Percentiles rank a stretch among this genome's conserved stretches.
Conservation (phyloP, 2,888 invertebrate species). For the Hirtodrosophila cameraria region DNA sequence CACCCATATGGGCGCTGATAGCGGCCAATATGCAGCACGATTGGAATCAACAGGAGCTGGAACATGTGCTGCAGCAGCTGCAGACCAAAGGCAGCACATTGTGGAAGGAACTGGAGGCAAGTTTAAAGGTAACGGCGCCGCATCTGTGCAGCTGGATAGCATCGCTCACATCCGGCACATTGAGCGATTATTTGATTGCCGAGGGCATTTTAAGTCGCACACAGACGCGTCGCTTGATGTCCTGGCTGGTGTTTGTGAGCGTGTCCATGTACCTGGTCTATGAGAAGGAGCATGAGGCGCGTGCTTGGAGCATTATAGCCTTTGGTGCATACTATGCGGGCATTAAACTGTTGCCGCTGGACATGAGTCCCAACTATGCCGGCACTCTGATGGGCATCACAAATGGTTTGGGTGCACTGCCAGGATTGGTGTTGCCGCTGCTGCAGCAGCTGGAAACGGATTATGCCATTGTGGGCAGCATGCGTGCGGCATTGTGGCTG, state of each 20-base stretch:
- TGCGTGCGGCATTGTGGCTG: slow-evolving; percentile 58
- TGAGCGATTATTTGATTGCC: slow-evolving; percentile 87
- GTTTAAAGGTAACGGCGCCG: slow-evolving; percentile 85
- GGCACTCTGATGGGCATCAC: slow-evolving; percentile 88
- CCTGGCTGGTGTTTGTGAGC: slow-evolving; percentile 87
- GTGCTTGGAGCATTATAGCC: slow-evolving; percentile 77
- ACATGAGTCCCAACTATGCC: slow-evolving; percentile 88
- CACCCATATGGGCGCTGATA: slow-evolving; percentile 89
- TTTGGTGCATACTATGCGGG: slow-evolving; percentile 89
- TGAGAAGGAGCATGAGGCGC: not conserved
- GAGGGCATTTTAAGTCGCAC: slow-evolving; percentile 77
- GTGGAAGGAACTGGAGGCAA: slow-evolving; percentile 82
- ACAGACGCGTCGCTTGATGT: slow-evolving; percentile 83
- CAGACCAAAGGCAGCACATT: slow-evolving; percentile 9
- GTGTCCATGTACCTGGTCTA: slow-evolving; percentile 63
- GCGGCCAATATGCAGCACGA: slow-evolving; percentile 88
- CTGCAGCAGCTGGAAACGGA: slow-evolving; percentile 52
- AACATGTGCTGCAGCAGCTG: slow-evolving; percentile 37
- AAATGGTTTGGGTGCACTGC: slow-evolving; percentile 88
- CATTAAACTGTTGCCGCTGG: slow-evolving; percentile 88
- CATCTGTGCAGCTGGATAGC: slow-evolving; percentile 86
- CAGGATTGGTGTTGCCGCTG: slow-evolving; percentile 88
- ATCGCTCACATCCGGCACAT: slow-evolving; percentile 86
- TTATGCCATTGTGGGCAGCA: slow-evolving; percentile 85
- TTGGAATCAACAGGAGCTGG: slow-evolving; percentile 85